Evolutionary conservation across 2,113 vertebrate species (phyloP), one percentile per base, ranked within the genome.

Genomic region (Dasyprocta punctata): DNA sequence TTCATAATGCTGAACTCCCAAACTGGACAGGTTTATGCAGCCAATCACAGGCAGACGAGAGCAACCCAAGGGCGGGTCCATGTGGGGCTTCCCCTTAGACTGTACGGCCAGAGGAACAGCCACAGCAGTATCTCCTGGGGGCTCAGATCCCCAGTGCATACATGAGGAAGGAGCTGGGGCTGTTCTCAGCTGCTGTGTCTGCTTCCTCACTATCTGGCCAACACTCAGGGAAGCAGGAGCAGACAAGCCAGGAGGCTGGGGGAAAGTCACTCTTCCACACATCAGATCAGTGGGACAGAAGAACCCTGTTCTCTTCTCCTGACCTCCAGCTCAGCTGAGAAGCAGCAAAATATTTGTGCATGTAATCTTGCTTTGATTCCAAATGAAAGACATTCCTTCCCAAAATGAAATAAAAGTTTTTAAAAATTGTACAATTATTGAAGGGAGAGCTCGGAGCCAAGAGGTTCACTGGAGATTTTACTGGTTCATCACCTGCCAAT

Each of bases 291-390:
- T 71, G 17, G n/a, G 58, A 26, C 30, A 38, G 30, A 61, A 75
- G 2, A 3, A 20, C 2, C 38, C 28, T 14, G 3, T 26, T 8
- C 11, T 1, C 6, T 0, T 0, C 17, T 3, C 33, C 2, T 88
- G 13, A 36, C 26, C 5, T 38, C 47, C 41, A 7, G 16, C 52
- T 47, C 49, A 69, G 14, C 17, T 58, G 75, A 90, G 7, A 61
- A 36, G 2, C n/a, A 22, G 3, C 8, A 33, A 88, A 60, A 69
- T 63, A 17, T 60, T 52, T 80, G 33, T 91, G 36, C 77, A 16
- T 90, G 13, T 26, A 20, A 47, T 86, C 83, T 63, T 19, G 85
- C 5, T 36, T 65, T 81, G 63, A 41, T 73, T 73, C 69, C 69
- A 73, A 24, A 24, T 41, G 20, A 73, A 73, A 41, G 38, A 73